A percentile compares a stretch with the other conserved stretches of the same genome.
Conservation (phyloP, 2,888 invertebrate genomes). For the Cheilosia urbana region DNA sequence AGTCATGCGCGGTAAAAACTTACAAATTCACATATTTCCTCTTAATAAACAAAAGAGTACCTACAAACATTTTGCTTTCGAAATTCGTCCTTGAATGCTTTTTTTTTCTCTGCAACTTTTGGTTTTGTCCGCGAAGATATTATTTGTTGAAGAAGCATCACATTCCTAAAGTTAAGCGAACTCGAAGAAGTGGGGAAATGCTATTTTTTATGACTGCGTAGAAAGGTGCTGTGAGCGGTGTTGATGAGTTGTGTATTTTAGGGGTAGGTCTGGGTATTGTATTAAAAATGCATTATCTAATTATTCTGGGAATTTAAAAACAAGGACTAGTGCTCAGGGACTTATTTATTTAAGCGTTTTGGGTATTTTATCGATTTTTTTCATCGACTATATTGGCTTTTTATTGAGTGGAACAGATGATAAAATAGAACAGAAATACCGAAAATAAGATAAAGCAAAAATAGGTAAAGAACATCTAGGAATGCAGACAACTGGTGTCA, state of each 20-base stretch:
- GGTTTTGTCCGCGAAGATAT: background rate
- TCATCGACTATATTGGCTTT: too few relatives aligned
- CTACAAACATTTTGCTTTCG: background rate
- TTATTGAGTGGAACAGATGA: too few relatives aligned
- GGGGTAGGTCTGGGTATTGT: too few relatives aligned
- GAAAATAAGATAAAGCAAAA: too few relatives aligned
- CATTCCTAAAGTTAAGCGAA: background rate
- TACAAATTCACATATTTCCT: background rate
- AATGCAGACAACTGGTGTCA: too few relatives aligned
- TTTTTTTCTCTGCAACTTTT: background rate
- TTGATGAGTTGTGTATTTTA: background rate
- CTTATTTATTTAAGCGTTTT: too few relatives aligned
- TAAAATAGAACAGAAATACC: too few relatives aligned
- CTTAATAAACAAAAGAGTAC: background rate
- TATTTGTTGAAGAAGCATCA: conserved; percentile 8
- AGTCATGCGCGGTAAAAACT: conserved; percentile 45
- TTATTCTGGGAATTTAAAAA: background rate
- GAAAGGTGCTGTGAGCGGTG: background rate
- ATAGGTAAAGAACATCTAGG: too few relatives aligned
- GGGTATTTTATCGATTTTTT: too few relatives aligned
- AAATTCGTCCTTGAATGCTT: background rate
- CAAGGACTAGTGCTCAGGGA: too few relatives aligned
- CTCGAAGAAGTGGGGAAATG: background rate
- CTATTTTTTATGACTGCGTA: background rate
- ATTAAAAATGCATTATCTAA: background rate